phyloP scores from a whole-genome alignment of 2,888 invertebrate genomes.

The Mamestra brassicae region DNA sequence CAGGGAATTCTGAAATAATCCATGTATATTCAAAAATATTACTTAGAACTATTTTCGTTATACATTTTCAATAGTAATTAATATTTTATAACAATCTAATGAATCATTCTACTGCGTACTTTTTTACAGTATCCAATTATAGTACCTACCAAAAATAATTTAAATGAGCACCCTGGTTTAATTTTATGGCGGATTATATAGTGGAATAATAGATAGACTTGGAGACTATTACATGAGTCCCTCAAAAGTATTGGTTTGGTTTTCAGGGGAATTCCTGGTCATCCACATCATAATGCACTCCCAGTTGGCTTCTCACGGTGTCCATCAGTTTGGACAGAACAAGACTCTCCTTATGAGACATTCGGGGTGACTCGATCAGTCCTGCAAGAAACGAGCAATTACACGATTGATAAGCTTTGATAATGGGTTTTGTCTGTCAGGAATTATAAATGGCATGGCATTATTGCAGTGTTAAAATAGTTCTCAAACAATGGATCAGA shows the following conservation, averaged over 20 bases:
- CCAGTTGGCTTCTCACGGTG: constrained; percentile 92
- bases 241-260: not conserved
- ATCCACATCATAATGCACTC: constrained; percentile 91
- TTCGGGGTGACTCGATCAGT: constrained; percentile 92
- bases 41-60: too few species aligned
- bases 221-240: not conserved
- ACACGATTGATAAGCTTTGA: too few species aligned
- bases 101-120: not conserved
- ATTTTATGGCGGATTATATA: not conserved
- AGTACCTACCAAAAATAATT: constrained; percentile 6
- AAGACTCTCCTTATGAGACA: constrained; percentile 93
- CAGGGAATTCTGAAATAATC: not conserved
- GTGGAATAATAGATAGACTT: not conserved
- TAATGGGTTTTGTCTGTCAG: not conserved
- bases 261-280: constrained; percentile 74
- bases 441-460: not conserved
- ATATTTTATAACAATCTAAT: not conserved
- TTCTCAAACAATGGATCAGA: not conserved
- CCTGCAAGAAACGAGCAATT: constrained; percentile 80
- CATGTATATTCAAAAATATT: not conserved
- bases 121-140: constrained; percentile 19
- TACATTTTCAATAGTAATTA: too few species aligned
- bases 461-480: not conserved
- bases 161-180: not conserved
- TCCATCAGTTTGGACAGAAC: constrained; percentile 94